These are phyloP conservation scores for Ceratina calcarata DNA, from an alignment of 1,140 invertebrate species.

Conservation along the genomic window DNA sequence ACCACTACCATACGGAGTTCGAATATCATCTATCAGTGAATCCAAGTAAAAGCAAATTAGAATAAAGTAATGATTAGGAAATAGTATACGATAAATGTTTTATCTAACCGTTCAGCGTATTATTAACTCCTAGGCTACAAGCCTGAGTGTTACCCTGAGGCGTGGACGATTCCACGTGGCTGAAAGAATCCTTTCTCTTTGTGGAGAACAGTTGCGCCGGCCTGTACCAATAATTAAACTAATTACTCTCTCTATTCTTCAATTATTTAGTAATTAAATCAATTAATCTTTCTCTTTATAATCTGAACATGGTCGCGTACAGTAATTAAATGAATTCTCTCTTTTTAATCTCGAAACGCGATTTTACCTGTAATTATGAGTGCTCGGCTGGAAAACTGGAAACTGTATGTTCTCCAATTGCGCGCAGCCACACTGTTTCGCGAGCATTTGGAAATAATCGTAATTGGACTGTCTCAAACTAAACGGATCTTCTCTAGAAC, in stretches of 20 bases:
- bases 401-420: conserved; percentile 87
- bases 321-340: too few species aligned
- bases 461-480: conserved; percentile 91
- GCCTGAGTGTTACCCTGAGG: conserved; percentile 76
- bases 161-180: conserved; percentile 69
- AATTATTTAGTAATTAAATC: background rate
- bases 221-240: conserved; percentile 53
- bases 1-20: conserved; percentile 74
- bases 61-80: background rate
- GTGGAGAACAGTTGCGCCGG: conserved; percentile 80
- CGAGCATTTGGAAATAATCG: conserved; percentile 90
- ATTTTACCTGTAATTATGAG: conserved; percentile 75
- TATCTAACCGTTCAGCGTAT: conserved; percentile 68
- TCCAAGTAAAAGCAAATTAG: background rate
- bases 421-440: conserved; percentile 88
- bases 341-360: too few species aligned
- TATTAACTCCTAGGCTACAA: conserved; percentile 76
- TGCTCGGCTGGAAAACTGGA: conserved; percentile 91
- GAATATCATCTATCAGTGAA: conserved; percentile 68
- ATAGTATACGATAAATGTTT: conserved; percentile 10
- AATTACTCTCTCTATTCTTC: background rate
- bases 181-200: conserved; percentile 74
- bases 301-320: too few species aligned
- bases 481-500: conserved; percentile 93
- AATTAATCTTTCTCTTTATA: too few species aligned